phyloP scores from a whole-genome alignment of 2,888 invertebrate species.

The Cordylochernes scorpioides region DNA sequence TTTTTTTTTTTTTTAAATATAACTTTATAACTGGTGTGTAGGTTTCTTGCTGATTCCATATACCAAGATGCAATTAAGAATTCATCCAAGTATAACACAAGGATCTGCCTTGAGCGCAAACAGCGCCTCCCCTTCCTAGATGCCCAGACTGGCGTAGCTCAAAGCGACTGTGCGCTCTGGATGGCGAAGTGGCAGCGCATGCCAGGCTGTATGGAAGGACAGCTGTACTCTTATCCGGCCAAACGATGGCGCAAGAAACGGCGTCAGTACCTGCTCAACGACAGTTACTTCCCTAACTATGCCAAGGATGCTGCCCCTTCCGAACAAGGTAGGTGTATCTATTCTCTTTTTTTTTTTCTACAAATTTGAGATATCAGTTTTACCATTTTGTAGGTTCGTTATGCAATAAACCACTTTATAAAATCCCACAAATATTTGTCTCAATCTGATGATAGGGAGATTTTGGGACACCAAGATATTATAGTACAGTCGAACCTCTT shows the following conservation, averaged over 20 bases:
- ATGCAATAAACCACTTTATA: too few relatives aligned
- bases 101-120: constrained; percentile 65
- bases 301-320: constrained; percentile 20
- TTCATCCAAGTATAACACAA: constrained; percentile 67
- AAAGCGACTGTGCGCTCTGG: constrained; percentile 62
- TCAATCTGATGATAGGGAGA: too few relatives aligned
- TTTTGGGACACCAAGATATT: too few relatives aligned
- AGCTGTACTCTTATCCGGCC: constrained; percentile 69
- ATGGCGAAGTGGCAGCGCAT: constrained; percentile 66
- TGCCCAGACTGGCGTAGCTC: constrained; percentile 55
- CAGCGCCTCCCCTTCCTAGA: constrained; percentile 82
- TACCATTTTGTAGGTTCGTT: too few relatives aligned
- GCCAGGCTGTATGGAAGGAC: constrained; percentile 58
- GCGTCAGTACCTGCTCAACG: constrained; percentile 48
- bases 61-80: constrained; percentile 78
- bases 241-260: constrained; percentile 66
- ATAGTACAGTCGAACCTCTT: too few relatives aligned
- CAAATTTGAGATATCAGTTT: too few relatives aligned
- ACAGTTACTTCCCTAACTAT: constrained; percentile 25
- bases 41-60: constrained; percentile 2
- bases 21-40: too few relatives aligned
- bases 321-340: constrained; percentile 17
- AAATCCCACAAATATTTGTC: too few relatives aligned
- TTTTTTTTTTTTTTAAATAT: too few relatives aligned
- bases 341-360: too few relatives aligned